Percentiles rank a stretch among this genome's conserved stretches.
Conservation (phyloP, 2,797 vertebrate species). For the Crypturellus tataupa region DNA sequence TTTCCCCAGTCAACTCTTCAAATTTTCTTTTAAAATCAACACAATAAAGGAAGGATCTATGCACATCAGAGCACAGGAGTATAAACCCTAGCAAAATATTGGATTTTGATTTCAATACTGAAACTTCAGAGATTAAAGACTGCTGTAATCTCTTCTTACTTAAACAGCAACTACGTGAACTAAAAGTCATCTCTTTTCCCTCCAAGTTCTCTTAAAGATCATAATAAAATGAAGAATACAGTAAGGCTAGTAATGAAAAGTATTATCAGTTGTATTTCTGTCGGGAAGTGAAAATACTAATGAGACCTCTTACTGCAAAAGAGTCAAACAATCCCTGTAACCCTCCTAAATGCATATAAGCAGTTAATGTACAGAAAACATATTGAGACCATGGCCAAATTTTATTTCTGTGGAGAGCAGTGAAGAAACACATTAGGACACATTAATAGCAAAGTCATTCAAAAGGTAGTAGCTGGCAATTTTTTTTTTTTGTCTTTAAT, state of each 20-base stretch:
- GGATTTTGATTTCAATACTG: neutral
- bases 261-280: neutral
- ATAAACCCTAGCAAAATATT: neutral
- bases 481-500: neutral
- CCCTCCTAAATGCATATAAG: neutral
- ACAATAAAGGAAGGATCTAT: neutral
- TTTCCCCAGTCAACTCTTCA: no score
- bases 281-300: neutral
- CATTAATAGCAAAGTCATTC: neutral
- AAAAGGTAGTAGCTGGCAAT: neutral
- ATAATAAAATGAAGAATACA: neutral
- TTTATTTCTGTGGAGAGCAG: neutral
- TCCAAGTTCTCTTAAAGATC: neutral
- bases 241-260: no score
- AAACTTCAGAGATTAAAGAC: neutral
- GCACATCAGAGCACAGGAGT: neutral
- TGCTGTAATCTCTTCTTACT: neutral
- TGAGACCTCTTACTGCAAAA: neutral
- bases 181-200: neutral
- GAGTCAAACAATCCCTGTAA: neutral
- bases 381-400: neutral
- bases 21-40: constrained; percentile 3
- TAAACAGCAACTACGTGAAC: neutral
- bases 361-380: neutral
- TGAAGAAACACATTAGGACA: neutral